These are phyloP conservation scores for Drosophila cardini DNA, from an alignment of 1,140 invertebrate species.

Conservation along the genomic window DNA sequence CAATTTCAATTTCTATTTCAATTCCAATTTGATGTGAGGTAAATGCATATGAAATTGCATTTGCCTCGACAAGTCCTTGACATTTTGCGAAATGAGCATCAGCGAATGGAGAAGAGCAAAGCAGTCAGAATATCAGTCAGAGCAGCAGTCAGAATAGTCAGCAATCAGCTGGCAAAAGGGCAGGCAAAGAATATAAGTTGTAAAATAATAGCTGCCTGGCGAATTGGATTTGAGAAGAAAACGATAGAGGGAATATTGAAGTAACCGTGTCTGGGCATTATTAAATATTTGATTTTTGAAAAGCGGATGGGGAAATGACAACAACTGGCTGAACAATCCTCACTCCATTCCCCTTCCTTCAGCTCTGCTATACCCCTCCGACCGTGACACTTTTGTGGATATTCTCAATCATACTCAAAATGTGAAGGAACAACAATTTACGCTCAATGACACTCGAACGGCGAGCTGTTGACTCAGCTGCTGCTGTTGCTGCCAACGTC, in stretches of 20 bases:
- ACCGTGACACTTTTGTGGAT: conserved; percentile 62
- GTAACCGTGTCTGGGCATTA: conserved; percentile 73
- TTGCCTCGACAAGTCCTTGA: conserved; percentile 72
- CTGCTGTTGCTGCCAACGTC: conserved; percentile 15
- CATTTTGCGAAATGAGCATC: conserved; percentile 74
- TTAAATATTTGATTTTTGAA: conserved; percentile 73
- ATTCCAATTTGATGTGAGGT: conserved; percentile 30
- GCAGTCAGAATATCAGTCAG: conserved; percentile 1
- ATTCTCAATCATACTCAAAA: conserved; percentile 84
- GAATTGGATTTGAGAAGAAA: conserved; percentile 42
- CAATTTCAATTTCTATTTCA: conserved; percentile 44
- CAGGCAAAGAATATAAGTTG: conserved; percentile 44
- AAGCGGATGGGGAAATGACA: conserved; percentile 57
- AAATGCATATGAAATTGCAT: conserved; percentile 76
- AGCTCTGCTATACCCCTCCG: neutral
- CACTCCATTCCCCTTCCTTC: neutral
- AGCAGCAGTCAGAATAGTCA: neutral
- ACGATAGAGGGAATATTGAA: conserved; percentile 50
- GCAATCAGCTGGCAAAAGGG: conserved; percentile 14
- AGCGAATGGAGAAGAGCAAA: neutral
- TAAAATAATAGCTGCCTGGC: conserved; percentile 64
- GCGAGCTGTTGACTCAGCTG: conserved; percentile 69
- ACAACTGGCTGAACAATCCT: conserved; percentile 30
- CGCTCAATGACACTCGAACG: conserved; percentile 78
- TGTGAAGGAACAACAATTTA: conserved; percentile 83